Evolutionary conservation across 1,140 invertebrate genomes (phyloP).

Genomic region (Stegodyphus mimosarum): DNA sequence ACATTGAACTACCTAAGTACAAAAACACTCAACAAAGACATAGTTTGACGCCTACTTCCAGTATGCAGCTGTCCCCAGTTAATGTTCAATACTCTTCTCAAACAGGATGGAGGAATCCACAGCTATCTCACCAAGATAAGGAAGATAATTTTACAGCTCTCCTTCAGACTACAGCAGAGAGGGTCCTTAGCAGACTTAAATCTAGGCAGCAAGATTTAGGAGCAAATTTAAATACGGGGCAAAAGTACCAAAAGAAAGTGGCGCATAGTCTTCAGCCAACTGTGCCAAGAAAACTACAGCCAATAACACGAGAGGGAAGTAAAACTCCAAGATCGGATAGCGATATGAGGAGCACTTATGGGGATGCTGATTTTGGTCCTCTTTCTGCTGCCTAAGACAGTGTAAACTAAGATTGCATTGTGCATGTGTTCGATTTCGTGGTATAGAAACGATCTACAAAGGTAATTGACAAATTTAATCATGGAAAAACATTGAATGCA

Average conservation of each 20-base stretch:
- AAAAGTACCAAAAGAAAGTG: constrained; percentile 29
- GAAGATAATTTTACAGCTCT: constrained; percentile 35
- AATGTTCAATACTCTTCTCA: constrained; percentile 13
- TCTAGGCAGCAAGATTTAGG: constrained; percentile 34
- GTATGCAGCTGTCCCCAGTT: constrained; percentile 5
- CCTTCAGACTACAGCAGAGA: constrained; percentile 36
- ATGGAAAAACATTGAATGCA: too few species aligned
- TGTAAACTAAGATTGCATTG: too few species aligned
- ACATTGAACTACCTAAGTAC: constrained; percentile 22
- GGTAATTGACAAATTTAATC: too few species aligned
- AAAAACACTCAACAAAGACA: constrained; percentile 10
- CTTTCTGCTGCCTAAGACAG: constrained; percentile 27
- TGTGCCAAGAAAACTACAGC: constrained; percentile 39
- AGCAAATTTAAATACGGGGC: neutral
- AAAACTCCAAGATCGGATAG: constrained; percentile 40
- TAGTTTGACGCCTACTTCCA: constrained; percentile 30
- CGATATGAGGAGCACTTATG: constrained; percentile 18
- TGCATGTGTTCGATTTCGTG: too few species aligned
- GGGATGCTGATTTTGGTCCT: constrained; percentile 27
- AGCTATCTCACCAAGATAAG: neutral
- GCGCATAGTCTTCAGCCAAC: constrained; percentile 21
- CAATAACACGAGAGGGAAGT: constrained; percentile 30
- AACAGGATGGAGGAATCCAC: constrained; percentile 7
- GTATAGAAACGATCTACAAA: too few species aligned
- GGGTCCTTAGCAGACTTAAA: constrained; percentile 44